Evolutionary conservation across 2,113 vertebrate species (phyloP).

Genomic region (Elachura formosa): DNA sequence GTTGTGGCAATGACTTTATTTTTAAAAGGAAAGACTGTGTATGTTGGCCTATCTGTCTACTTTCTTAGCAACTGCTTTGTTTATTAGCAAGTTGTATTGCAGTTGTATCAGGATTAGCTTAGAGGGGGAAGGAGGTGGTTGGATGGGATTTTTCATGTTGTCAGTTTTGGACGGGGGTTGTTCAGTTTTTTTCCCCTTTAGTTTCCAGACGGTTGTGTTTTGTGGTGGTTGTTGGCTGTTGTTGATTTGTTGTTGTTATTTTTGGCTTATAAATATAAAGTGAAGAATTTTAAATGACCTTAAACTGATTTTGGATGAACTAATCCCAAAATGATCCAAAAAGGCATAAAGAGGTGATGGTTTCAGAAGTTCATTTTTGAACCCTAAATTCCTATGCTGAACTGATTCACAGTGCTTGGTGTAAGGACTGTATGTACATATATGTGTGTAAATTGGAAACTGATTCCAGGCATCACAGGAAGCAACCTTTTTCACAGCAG

Average conservation of each 20-base stretch:
- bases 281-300: background rate
- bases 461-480: background rate
- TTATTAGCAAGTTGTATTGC: background rate
- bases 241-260: background rate
- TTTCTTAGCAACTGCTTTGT: background rate
- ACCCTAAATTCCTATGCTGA: background rate
- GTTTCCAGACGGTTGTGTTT: background rate
- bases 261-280: background rate
- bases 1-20: background rate
- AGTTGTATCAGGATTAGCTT: background rate
- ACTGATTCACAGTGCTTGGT: fast-evolving
- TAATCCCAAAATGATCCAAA: background rate
- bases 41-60: fast-evolving
- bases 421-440: background rate
- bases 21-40: background rate
- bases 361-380: background rate
- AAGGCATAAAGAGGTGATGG: background rate
- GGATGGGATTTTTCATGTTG: fast-evolving
- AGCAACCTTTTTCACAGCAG: background rate
- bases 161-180: background rate
- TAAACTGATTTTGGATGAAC: background rate
- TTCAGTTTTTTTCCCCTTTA: fast-evolving
- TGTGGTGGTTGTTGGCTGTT: background rate
- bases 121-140: background rate
- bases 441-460: background rate